Evolutionary conservation across 2,113 vertebrate genomes (phyloP).

Genomic region (Eonycteris spelaea): DNA sequence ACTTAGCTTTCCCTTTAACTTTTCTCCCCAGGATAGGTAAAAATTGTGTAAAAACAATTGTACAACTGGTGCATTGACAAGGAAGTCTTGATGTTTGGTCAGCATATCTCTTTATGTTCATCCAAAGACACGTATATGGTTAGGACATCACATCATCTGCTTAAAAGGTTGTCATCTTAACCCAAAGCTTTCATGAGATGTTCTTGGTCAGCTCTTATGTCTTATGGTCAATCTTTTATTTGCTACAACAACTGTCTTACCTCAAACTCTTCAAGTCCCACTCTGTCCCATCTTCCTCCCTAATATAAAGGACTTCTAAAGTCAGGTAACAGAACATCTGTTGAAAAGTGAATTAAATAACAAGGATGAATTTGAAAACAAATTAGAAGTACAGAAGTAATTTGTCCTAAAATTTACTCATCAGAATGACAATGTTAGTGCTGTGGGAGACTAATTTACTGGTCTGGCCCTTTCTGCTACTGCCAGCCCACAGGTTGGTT

Average conservation of each 20-base stretch:
- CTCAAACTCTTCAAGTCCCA: neutral
- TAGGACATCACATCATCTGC: neutral
- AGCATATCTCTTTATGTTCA: neutral
- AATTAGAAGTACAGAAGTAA: neutral
- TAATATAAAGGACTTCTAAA: neutral
- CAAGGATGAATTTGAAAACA: neutral
- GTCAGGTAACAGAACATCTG: neutral
- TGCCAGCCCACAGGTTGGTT: neutral
- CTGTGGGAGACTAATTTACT: neutral
- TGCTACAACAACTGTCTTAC: neutral
- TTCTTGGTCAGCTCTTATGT: neutral
- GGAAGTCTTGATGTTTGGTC: neutral
- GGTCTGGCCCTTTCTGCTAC: neutral
- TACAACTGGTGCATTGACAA: no score
- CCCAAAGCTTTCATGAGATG: neutral
- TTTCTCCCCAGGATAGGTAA: neutral
- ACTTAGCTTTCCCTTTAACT: neutral
- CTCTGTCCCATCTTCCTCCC: neutral
- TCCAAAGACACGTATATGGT: neutral
- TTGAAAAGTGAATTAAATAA: neutral
- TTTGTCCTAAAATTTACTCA: neutral
- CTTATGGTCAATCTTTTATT: neutral
- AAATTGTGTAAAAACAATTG: neutral
- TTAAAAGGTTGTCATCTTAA: neutral
- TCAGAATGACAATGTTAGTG: neutral